Evolutionary conservation across 2,888 invertebrate genomes (phyloP).

Genomic region (Erannis defoliaria): DNA sequence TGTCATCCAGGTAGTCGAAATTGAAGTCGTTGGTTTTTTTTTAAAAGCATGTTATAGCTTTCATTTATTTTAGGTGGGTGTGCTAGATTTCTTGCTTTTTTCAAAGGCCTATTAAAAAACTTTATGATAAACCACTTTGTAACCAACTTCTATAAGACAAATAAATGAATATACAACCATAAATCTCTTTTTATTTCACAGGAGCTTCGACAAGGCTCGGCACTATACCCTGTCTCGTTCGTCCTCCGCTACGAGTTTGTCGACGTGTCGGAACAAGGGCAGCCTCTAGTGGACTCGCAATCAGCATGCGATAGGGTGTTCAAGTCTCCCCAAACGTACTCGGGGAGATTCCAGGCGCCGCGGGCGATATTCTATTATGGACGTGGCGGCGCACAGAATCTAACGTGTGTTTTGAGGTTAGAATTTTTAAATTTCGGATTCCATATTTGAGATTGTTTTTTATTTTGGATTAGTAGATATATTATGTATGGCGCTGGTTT

Average conservation of each 20-base stretch:
- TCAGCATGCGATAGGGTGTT: slow-evolving; percentile 89
- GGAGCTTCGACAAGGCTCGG: slow-evolving; percentile 92
- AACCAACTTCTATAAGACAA: too few relatives aligned
- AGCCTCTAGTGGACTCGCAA: slow-evolving; percentile 84
- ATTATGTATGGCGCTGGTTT: too few relatives aligned
- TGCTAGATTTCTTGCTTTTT: too few relatives aligned
- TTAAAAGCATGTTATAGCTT: too few relatives aligned
- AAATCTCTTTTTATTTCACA: slow-evolving; percentile 51
- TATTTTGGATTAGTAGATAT: too few relatives aligned
- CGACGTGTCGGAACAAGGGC: slow-evolving; percentile 90
- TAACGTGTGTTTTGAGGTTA: slow-evolving; percentile 90
- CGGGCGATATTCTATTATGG: slow-evolving; percentile 94
- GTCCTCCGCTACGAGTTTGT: slow-evolving; percentile 94
- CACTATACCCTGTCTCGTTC: slow-evolving; percentile 92
- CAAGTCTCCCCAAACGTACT: slow-evolving; percentile 83
- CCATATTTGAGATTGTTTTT: too few relatives aligned
- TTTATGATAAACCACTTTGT: too few relatives aligned
- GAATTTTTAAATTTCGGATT: background rate
- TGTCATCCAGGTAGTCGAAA: too few relatives aligned
- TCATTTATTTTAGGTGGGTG: too few relatives aligned
- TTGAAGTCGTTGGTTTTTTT: too few relatives aligned
- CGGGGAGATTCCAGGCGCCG: slow-evolving; percentile 91
- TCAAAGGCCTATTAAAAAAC: too few relatives aligned
- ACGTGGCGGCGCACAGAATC: slow-evolving; percentile 91
- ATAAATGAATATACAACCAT: too few relatives aligned